These are phyloP conservation scores for Oreonectes daqikongensis DNA, from an alignment of 2,797 vertebrate species.

Conservation along the genomic window DNA sequence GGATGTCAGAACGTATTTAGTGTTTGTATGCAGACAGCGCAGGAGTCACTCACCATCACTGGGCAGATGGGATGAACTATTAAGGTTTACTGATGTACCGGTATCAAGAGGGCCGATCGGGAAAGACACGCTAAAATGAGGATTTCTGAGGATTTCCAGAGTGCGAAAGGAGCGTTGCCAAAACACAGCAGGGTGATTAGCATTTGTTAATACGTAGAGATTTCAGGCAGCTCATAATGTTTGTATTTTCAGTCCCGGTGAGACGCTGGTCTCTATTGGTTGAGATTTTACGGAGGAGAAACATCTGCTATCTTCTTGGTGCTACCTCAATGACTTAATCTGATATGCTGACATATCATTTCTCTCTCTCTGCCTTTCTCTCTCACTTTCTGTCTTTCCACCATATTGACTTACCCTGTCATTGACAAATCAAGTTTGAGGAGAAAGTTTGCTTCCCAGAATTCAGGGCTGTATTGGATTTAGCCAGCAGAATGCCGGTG, in stretches of 20 bases:
- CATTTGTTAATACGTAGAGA: constrained; percentile 51
- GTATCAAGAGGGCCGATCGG: constrained; percentile 35
- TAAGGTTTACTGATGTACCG: constrained; percentile 24
- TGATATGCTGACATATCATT: constrained; percentile 8
- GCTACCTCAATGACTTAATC: constrained; percentile 26
- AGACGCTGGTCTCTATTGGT: constrained; percentile 39
- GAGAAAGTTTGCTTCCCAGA: constrained; percentile 44
- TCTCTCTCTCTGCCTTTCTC: constrained; percentile 14
- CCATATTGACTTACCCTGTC: constrained; percentile 41
- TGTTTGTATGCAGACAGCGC: background rate
- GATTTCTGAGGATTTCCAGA: constrained; percentile 26
- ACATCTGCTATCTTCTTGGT: constrained; percentile 71
- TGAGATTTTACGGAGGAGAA: constrained; percentile 62
- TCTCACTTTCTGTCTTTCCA: constrained; percentile 16
- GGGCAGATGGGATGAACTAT: constrained; percentile 37
- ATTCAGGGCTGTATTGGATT: constrained; percentile 45
- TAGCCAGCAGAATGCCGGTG: constrained; percentile 40
- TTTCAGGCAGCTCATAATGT: constrained; percentile 41
- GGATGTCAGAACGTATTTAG: background rate
- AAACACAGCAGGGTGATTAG: constrained; percentile 51
- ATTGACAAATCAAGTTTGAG: constrained; percentile 53
- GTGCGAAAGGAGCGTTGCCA: constrained; percentile 22
- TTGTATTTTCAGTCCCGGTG: constrained; percentile 43
- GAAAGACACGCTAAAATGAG: constrained; percentile 31
- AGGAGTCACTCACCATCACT: constrained; percentile 27